Evolutionary conservation across 2,797 vertebrate genomes (phyloP).

Genomic region (Acestrorhynchus altus): DNA sequence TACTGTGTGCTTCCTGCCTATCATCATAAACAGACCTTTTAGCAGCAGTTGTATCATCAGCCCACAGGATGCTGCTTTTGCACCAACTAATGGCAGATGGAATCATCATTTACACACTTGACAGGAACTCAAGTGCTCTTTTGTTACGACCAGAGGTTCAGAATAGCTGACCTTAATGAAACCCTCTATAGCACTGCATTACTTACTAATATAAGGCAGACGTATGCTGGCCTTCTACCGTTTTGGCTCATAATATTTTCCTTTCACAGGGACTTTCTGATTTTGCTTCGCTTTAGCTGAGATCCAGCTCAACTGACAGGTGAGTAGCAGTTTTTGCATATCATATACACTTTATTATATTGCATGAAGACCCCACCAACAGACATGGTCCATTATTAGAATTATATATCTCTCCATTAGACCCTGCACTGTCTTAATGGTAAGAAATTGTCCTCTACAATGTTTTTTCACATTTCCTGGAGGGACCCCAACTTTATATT

Average conservation of each 20-base stretch:
- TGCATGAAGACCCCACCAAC: too few species aligned
- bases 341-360: not conserved
- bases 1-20: constrained; percentile 55
- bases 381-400: too few species aligned
- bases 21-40: constrained; percentile 66
- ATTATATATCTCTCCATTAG: too few species aligned
- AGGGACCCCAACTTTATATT: too few species aligned
- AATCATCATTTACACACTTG: constrained; percentile 69
- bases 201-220: constrained; percentile 58
- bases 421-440: too few species aligned
- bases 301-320: constrained; percentile 53
- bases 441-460: too few species aligned
- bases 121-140: constrained; percentile 62
- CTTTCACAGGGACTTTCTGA: constrained; percentile 36
- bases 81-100: constrained; percentile 64
- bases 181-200: constrained; percentile 56
- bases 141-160: constrained; percentile 53
- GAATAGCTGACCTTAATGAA: constrained; percentile 59
- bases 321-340: constrained; percentile 12
- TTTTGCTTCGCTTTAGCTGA: constrained; percentile 42
- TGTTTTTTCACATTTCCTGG: too few species aligned
- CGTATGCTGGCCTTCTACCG: not conserved
- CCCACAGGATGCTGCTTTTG: constrained; percentile 68
- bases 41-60: constrained; percentile 67
- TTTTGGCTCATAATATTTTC: constrained; percentile 20